phyloP scores from a whole-genome alignment of 64 coral and sea anemone species.

The Stichodactyla helianthus region DNA sequence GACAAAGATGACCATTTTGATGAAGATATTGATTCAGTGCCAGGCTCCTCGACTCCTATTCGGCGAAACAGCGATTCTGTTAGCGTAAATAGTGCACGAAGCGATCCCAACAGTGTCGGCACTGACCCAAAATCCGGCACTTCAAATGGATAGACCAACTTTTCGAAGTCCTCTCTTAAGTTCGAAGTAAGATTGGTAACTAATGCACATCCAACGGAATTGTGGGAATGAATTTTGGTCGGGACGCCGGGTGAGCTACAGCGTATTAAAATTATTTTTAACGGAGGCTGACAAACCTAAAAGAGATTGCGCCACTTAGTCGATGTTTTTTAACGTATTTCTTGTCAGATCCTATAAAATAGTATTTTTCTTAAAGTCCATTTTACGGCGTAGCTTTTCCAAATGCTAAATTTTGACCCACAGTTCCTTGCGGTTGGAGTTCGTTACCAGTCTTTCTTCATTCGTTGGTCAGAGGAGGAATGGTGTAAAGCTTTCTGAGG shows the following conservation, averaged over 20 bases:
- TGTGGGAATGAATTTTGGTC: background rate
- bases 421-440: too few species aligned
- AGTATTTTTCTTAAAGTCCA: too few species aligned
- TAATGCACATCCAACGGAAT: background rate
- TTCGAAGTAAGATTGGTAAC: background rate
- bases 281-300: too few species aligned
- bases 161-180: background rate
- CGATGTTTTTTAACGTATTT: too few species aligned
- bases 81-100: constrained; percentile 7
- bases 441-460: too few species aligned
- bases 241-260: too few species aligned
- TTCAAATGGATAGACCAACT: background rate
- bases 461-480: background rate
- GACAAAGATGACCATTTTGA: background rate
- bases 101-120: background rate
- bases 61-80: constrained; percentile 21
- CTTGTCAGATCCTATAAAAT: too few species aligned
- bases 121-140: background rate
- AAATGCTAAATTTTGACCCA: too few species aligned
- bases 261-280: too few species aligned
- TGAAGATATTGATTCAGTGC: background rate
- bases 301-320: too few species aligned
- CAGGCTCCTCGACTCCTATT: background rate
- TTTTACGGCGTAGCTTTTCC: too few species aligned
- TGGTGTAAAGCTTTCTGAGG: background rate